Base-by-base conservation (phyloP, 1,140 invertebrate species). In the Varroa destructor region DNA sequence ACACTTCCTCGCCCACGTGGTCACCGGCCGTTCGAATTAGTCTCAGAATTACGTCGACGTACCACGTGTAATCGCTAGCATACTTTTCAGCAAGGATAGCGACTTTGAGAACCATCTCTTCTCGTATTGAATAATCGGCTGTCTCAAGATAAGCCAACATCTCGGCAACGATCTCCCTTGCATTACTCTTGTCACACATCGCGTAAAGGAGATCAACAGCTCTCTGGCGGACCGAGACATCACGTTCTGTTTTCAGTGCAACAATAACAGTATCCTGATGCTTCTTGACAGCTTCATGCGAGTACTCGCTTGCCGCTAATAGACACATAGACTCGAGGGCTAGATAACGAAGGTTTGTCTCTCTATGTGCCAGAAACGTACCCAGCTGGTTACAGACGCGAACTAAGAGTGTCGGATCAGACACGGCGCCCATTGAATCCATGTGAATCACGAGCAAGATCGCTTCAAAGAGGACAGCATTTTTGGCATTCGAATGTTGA, bases 51-150 rank as follows among this genome's bases (percentile, higher is more conserved):
- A 99, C 96, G 82, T 99, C 97, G 72, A 99, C 95, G 81, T 91
- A 83, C 97, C 97, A 99, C 12, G 95, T 98, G 77, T 97, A 99
- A 80, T 99, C 96, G 43, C 93, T 95, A 1, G 96, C 96, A 82
- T 99, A 99, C 82, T 99, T 99, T 82, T 99, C 97, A 25, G 96
- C 93, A 72, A 99, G 82, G 78, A 99, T 99, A 46, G 97, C 97
- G 72, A 99, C 95, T 84, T 99, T 99, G 6, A 99, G 82, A 10
- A 97, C 97, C 96, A 99, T 99, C 83, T 99, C 97, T 82, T 99
- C 97, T 76, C 96, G 85, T 77, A 99, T 99, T 25, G 96, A 98
- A 82, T 99, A 99, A 82, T 99, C 97, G 46, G 97, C 96, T 10
- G 94, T 96, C 84, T 99, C 96, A 72, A 99, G 82, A 80, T 99